Evolutionary conservation across 2,113 vertebrate species (phyloP), one percentile per base, ranked within the genome.

Genomic region (Alligator sinensis): DNA sequence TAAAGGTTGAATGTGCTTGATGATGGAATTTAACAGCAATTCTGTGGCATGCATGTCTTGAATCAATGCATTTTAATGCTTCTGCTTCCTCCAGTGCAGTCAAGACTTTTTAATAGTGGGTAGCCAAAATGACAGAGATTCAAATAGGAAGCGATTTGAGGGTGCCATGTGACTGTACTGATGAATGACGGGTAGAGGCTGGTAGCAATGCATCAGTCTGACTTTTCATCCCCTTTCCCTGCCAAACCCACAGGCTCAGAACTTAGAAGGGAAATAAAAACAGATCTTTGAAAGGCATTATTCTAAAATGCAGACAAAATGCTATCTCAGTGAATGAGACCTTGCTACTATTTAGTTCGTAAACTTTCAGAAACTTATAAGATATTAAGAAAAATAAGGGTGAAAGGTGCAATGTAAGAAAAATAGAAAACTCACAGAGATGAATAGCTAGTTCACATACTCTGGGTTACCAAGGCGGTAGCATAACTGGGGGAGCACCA

Each of bases 241-340:
- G 68, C 11, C 70, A 77, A 72, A 28, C 59, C 25, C 27, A 6
- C 83, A 77, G 28, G 77, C n/a, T 80, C 24, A 60, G 25, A 78
- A 87, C 57, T 47, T 59, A 85, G 72, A 85, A 75, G 58, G 58
- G 6, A 82, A 79, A 88, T 76, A 59, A 60, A 91, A 78, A n/a
- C 55, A 77, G 62, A 87, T 85, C 47, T 54, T 55, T 68, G 27
- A 55, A 38, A 74, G 22, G 21, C 24, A 66, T 62, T 57, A 3
- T 4, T 13, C 12, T 34, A 47, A 60, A 38, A 54, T 2, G 5
- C 5, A 5, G 2, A 2, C 17, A 25, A 59, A 4, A 5, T 80
- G 60, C 86, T 14, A 59, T 68, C 72, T 21, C 64, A 72, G 10
- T 6, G 21, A 77, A 87, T 47, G 21, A 24, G 87, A 54, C 3